Evolutionary conservation across 2,113 vertebrate genomes (phyloP).

Genomic region (Synodontis membranacea): DNA sequence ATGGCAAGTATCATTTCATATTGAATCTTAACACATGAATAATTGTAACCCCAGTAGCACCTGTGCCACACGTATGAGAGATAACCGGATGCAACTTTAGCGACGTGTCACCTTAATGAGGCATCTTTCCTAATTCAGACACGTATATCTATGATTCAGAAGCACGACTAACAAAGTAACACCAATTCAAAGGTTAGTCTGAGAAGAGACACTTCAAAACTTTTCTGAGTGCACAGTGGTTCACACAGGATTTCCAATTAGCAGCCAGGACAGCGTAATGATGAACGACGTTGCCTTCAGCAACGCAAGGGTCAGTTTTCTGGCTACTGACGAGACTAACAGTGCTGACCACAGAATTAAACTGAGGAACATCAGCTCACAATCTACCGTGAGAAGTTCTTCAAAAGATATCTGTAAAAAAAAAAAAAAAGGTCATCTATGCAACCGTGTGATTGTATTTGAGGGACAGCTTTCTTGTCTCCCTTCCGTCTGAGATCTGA

Average conservation of each 20-base stretch:
- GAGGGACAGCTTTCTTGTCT: neutral
- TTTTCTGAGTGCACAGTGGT: neutral
- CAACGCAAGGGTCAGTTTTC: conserved; percentile 13
- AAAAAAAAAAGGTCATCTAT: neutral
- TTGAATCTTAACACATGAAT: neutral
- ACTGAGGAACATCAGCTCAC: neutral
- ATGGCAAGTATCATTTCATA: neutral
- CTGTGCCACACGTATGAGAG: neutral
- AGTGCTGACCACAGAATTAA: neutral
- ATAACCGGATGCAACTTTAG: neutral
- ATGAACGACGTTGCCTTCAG: conserved; percentile 1
- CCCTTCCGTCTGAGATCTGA: neutral
- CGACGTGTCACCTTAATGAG: neutral
- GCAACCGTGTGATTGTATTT: neutral
- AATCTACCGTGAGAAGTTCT: neutral
- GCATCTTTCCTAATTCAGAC: neutral
- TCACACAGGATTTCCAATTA: conserved; percentile 23
- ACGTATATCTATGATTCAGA: neutral
- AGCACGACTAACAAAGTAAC: neutral
- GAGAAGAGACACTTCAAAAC: neutral
- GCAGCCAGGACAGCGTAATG: conserved; percentile 21
- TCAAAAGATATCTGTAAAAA: neutral
- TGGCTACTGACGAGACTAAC: neutral
- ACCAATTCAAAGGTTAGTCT: neutral
- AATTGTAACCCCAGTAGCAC: neutral